Base-by-base conservation (phyloP, 2,888 invertebrate genomes). In the Antheraea assamensis region DNA sequence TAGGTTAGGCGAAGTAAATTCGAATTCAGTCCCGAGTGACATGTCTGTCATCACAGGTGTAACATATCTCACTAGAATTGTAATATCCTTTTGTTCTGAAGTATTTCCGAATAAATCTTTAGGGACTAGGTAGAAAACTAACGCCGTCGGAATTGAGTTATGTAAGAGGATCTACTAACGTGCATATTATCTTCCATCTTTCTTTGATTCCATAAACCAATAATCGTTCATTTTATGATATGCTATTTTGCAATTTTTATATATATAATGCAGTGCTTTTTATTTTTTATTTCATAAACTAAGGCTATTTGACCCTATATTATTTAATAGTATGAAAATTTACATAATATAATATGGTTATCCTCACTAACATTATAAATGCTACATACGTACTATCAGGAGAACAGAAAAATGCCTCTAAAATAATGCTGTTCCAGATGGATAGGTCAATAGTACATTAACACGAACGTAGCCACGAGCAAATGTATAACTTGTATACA, bases 21-120 rank as follows among this genome's bases (percentile, higher is more conserved):
- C 42, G 52, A 47, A 55, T 71, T 58, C 35, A 73, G 61, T 73
- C 73, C 70, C 73, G 52, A 19, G 61, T 71, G 81, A 19, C n/a
- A 24, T 73, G 81, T 83, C 84, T 83, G 75, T 83, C 82, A 82
- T 77, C 75, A 74, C 83, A 81, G 81, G 83, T 83, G 86, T 79
- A 78, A 79, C 82, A 83, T 86, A 82, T 81, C 83, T 86, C 85
- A 82, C 78, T 72, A 71, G 79, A 82, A 81, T 79, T 75, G 83
- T 85, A 87, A 87, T 86, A 88, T 88, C 86, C 85, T 83, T 85
- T 84, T 83, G 80, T 85, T 82, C 81, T 79, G 77, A 78, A 86
- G 80, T 84, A 87, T 87, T 82, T 74, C 76, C 77, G 78, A 81
- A 88, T 88, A 87, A 87, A 88, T 87, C 86, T 87, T 17, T 80